Evolutionary conservation across 2,888 invertebrate species (phyloP).

Genomic region (Calameuta idolon): DNA sequence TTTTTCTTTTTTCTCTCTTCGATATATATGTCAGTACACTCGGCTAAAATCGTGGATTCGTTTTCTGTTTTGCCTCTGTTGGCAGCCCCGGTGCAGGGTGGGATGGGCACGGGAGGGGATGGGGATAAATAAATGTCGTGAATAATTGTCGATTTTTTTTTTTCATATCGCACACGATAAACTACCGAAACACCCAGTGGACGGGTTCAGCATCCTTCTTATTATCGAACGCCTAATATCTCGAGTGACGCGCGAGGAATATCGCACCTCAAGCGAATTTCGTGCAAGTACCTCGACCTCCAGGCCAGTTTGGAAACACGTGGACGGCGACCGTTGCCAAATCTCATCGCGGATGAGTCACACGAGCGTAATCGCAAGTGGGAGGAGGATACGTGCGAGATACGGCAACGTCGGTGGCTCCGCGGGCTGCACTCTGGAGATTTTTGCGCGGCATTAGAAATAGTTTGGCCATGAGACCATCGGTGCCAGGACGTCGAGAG

Average conservation of each 20-base stretch:
- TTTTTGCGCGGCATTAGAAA: slow-evolving; percentile 47
- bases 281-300: slow-evolving; percentile 1
- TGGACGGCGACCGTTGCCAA: not conserved
- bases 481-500: slow-evolving; percentile 10
- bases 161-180: not conserved
- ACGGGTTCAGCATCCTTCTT: not conserved
- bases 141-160: not conserved
- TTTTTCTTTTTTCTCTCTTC: not conserved
- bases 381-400: not conserved
- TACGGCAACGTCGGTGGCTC: slow-evolving; percentile 16
- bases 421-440: slow-evolving; percentile 12
- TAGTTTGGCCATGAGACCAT: slow-evolving; percentile 50
- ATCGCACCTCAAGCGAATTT: not conserved
- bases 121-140: not conserved
- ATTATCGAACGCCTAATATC: not conserved
- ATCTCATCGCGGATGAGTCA: not conserved
- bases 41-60: not conserved
- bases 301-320: not conserved
- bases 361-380: not conserved
- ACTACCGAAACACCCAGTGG: not conserved
- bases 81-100: not conserved
- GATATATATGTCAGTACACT: not conserved
- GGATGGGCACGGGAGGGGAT: too few relatives aligned
- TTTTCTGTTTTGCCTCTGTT: not conserved
- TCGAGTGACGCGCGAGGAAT: not conserved